phyloP scores from a whole-genome alignment of 1,140 invertebrate genomes.

The Trachymyrmex cornetzi region DNA sequence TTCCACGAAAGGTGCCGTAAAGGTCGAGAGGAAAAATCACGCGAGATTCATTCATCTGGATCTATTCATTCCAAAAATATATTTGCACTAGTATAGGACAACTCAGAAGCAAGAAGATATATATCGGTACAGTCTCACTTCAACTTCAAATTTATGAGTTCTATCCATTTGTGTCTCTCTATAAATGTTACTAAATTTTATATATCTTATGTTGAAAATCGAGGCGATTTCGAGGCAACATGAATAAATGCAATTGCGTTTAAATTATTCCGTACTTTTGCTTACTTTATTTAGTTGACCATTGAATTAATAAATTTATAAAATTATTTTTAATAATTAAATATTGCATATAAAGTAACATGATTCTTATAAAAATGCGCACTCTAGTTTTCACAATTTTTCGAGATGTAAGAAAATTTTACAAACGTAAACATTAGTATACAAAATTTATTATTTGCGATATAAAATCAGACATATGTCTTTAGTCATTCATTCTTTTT shows the following conservation, averaged over 20 bases:
- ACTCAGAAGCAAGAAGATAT: neutral
- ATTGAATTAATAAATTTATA: neutral
- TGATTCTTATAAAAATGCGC: neutral
- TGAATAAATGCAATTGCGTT: neutral
- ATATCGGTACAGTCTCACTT: neutral
- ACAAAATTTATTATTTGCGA: neutral
- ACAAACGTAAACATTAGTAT: neutral
- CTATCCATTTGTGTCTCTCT: neutral
- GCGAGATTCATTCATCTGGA: neutral
- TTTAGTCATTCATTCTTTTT: neutral
- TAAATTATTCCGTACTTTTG: neutral
- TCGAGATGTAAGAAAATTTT: neutral
- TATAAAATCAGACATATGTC: neutral
- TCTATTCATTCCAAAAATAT: neutral
- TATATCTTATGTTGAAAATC: neutral
- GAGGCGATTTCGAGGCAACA: neutral
- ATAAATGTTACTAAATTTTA: conserved; percentile 6
- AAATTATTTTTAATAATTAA: conserved; percentile 15
- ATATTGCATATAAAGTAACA: neutral
- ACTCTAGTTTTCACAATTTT: neutral
- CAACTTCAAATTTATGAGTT: neutral
- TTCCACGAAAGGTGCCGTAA: neutral
- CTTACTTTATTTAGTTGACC: neutral
- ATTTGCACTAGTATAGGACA: neutral
- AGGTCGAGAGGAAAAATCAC: conserved; percentile 42